Evolutionary conservation across 2,113 vertebrate genomes (phyloP).

Genomic region (Pelodiscus sinensis): DNA sequence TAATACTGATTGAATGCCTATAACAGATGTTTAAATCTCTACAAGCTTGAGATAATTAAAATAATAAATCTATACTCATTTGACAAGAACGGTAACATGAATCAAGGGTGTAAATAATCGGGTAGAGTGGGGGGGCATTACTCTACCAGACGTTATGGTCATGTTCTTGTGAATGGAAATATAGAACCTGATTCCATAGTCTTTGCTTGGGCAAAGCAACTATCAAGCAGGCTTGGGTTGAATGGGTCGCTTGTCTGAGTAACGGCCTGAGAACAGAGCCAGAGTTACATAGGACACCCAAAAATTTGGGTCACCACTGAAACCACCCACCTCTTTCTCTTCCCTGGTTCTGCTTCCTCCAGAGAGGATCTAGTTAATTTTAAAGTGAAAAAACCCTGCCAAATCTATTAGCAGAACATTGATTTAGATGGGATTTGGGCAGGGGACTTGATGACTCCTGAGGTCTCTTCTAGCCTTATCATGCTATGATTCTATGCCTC

Average conservation of each 20-base stretch:
- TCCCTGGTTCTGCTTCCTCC: too few species aligned
- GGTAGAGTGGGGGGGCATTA: background rate
- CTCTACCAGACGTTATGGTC: constrained; percentile 16
- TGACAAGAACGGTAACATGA: constrained; percentile 63
- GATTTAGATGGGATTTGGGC: too few species aligned
- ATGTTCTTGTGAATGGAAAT: constrained; percentile 25
- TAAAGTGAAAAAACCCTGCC: too few species aligned
- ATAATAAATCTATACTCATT: constrained; percentile 77
- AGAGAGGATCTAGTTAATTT: too few species aligned
- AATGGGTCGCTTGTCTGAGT: background rate
- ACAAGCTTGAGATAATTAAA: constrained; percentile 76
- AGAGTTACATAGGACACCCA: too few species aligned
- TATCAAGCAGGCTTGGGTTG: background rate
- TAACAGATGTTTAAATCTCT: constrained; percentile 79
- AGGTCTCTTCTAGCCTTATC: too few species aligned
- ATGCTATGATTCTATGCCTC: too few species aligned
- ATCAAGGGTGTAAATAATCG: constrained; percentile 69
- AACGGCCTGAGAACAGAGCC: background rate
- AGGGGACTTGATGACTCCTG: too few species aligned
- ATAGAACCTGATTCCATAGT: background rate
- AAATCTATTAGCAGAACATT: too few species aligned
- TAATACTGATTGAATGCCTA: constrained; percentile 79
- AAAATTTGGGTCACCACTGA: too few species aligned
- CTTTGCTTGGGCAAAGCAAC: background rate
- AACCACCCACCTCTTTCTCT: too few species aligned